Evolutionary conservation across 2,797 vertebrate species (phyloP).

Genomic region (Pangasius mekongensis): DNA sequence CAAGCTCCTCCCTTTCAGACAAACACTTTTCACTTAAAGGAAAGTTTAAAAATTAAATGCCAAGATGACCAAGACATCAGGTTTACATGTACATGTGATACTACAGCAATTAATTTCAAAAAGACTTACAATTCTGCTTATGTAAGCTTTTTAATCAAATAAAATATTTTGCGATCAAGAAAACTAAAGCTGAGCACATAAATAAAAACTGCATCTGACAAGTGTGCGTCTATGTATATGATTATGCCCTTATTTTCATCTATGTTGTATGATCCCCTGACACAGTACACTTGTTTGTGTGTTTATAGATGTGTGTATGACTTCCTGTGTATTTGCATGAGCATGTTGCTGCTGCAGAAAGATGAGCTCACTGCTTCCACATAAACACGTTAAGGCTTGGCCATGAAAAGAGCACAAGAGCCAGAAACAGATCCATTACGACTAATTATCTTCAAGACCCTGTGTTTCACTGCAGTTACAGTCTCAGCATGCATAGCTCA

Average conservation of each 20-base stretch:
- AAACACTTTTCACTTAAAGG: neutral
- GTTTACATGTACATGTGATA: neutral
- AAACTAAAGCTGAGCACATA: neutral
- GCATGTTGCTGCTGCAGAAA: slow-evolving; percentile 37
- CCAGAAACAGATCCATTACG: slow-evolving; percentile 24
- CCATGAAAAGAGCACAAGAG: slow-evolving; percentile 29
- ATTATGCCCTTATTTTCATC: neutral
- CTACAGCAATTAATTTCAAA: neutral
- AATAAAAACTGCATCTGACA: neutral
- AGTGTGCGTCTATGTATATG: neutral
- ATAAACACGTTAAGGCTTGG: slow-evolving; percentile 28
- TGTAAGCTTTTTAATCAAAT: neutral
- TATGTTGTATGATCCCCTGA: neutral
- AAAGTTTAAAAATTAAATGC: neutral
- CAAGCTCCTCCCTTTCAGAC: slow-evolving; percentile 43
- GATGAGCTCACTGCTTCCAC: slow-evolving; percentile 68
- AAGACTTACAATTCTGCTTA: neutral
- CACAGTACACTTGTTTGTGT: slow-evolving; percentile 40
- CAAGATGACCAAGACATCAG: neutral
- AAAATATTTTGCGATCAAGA: neutral
- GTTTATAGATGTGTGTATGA: neutral
- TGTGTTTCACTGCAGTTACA: neutral
- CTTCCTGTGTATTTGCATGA: slow-evolving; percentile 5
- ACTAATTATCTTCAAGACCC: neutral
- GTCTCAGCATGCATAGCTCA: neutral